Percentiles rank a stretch among this genome's conserved stretches.
These are phyloP conservation scores for Apostichopus leukothele DNA, from an alignment of 53 echinoderm and acorn worm species.

Conservation along the genomic window DNA sequence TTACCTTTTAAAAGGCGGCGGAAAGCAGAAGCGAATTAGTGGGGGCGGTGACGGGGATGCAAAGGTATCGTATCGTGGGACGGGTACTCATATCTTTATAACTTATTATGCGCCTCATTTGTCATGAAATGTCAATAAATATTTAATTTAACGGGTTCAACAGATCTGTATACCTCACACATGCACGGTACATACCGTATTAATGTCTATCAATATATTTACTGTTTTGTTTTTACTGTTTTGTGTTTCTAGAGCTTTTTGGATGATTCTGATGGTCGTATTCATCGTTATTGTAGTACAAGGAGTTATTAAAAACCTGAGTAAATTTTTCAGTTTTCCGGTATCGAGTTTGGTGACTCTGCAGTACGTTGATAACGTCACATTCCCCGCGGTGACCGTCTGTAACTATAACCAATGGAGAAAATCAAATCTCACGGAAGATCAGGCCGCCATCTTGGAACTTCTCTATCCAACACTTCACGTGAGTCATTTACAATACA, in stretches of 20 bases:
- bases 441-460: constrained; percentile 27
- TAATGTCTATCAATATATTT: too few relatives aligned
- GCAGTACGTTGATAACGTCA: constrained; percentile 66
- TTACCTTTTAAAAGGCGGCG: too few relatives aligned
- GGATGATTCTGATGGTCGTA: constrained; percentile 49
- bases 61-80: too few relatives aligned
- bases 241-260: constrained; percentile 53
- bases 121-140: neutral
- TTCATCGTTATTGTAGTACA: constrained; percentile 48
- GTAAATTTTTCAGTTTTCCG: constrained; percentile 44
- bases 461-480: constrained; percentile 41
- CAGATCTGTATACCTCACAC: neutral
- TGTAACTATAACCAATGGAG: constrained; percentile 79
- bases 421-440: constrained; percentile 56
- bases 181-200: too few relatives aligned
- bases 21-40: too few relatives aligned
- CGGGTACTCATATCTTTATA: too few relatives aligned
- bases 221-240: neutral
- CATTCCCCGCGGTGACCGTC: constrained; percentile 73
- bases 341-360: constrained; percentile 69
- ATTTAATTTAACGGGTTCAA: neutral
- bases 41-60: too few relatives aligned
- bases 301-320: constrained; percentile 49
- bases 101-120: neutral
- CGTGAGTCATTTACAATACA: neutral